Conservation (phyloP, 2,888 invertebrate species). For the Pristionchus exspectatus region DNA sequence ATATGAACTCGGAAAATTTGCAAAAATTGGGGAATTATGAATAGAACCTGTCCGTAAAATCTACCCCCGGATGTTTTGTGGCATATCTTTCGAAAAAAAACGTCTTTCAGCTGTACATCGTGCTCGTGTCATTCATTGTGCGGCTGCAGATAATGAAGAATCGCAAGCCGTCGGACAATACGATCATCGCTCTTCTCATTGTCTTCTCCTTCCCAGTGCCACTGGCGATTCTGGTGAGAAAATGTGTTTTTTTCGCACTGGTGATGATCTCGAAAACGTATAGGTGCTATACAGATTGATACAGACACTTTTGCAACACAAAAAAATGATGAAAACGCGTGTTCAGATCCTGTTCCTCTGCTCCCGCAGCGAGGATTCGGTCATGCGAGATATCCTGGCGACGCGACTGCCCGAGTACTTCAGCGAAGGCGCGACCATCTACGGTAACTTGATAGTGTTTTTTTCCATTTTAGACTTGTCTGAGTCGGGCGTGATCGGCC, state of each 20-base stretch:
- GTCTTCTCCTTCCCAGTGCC: neutral
- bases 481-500: no score
- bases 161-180: neutral
- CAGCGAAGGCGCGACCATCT: neutral
- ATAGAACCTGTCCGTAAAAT: no score
- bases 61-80: no score
- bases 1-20: no score
- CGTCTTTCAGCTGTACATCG: neutral
- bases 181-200: neutral
- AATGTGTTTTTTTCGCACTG: neutral
- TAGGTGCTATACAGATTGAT: neutral
- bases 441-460: no score
- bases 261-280: no score
- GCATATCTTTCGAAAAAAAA: no score
- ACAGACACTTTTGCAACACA: neutral
- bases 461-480: no score
- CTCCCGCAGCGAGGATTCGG: neutral
- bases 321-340: neutral
- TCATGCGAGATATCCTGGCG: neutral
- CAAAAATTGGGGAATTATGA: neutral
- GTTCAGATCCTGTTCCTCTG: neutral
- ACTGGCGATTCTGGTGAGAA: neutral
- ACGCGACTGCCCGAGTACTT: neutral
- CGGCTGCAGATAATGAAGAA: constrained; percentile 1
- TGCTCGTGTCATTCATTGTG: neutral